Percentiles rank a stretch among this genome's conserved stretches.
Conservation (phyloP, 2,113 vertebrate species). For the Apus apus region DNA sequence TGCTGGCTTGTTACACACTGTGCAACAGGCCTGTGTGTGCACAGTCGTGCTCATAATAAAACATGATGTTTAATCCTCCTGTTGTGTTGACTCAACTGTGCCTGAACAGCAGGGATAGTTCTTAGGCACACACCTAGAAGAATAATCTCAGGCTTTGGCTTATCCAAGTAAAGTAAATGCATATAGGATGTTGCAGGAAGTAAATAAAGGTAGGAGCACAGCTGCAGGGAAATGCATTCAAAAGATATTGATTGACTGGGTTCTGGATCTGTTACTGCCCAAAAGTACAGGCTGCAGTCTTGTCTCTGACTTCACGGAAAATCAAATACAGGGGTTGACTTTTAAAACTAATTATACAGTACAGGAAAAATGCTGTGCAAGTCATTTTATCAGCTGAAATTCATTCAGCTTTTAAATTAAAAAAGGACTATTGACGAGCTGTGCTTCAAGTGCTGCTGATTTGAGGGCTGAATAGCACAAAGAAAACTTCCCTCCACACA, state of each 20-base stretch:
- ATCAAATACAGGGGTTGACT: background rate
- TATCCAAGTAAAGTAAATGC: background rate
- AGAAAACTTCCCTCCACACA: background rate
- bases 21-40: background rate
- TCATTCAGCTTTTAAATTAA: background rate
- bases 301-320: background rate
- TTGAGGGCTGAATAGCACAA: background rate
- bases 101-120: background rate
- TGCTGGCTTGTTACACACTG: background rate
- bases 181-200: background rate
- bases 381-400: background rate
- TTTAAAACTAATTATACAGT: background rate
- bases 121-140: background rate
- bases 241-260: background rate
- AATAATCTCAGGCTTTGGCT: background rate
- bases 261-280: background rate
- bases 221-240: background rate
- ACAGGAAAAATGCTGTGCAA: background rate
- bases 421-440: background rate
- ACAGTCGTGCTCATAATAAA: constrained; percentile 18
- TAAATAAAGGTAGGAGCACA: constrained; percentile 22
- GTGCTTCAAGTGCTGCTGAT: background rate
- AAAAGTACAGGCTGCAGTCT: background rate
- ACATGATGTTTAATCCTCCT: background rate
- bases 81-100: background rate